Conservation (phyloP, 2,888 invertebrate genomes). For the Chaetogeoica ovagalla region DNA sequence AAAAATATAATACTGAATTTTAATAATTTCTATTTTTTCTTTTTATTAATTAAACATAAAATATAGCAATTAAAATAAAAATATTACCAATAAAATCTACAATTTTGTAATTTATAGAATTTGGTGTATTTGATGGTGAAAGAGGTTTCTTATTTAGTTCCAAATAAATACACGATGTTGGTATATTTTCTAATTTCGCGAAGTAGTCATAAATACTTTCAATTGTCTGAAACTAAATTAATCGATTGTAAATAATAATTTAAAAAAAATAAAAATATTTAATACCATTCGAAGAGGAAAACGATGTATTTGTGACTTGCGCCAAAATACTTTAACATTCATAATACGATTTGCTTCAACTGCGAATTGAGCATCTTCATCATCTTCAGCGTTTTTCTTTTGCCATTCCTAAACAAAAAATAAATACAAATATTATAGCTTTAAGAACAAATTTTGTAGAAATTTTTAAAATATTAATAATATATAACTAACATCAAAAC, state of each 20-base stretch:
- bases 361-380: background rate
- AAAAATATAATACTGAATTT: too few species aligned
- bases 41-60: too few species aligned
- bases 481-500: background rate
- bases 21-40: too few species aligned
- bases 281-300: constrained; percentile 37
- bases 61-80: background rate
- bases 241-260: background rate
- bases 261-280: background rate
- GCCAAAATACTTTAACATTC: constrained; percentile 37
- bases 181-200: constrained; percentile 18
- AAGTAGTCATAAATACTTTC: constrained; percentile 33
- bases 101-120: constrained; percentile 26
- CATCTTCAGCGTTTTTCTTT: background rate
- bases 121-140: constrained; percentile 21
- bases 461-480: background rate
- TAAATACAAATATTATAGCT: background rate
- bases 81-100: constrained; percentile 43
- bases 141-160: background rate
- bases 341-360: background rate
- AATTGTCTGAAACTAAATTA: constrained; percentile 30
- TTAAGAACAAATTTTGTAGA: background rate
- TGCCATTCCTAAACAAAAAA: background rate
- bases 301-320: background rate
- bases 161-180: background rate